Evolutionary conservation across 2,113 vertebrate genomes (phyloP).

Genomic region (Stictonetta naevosa): DNA sequence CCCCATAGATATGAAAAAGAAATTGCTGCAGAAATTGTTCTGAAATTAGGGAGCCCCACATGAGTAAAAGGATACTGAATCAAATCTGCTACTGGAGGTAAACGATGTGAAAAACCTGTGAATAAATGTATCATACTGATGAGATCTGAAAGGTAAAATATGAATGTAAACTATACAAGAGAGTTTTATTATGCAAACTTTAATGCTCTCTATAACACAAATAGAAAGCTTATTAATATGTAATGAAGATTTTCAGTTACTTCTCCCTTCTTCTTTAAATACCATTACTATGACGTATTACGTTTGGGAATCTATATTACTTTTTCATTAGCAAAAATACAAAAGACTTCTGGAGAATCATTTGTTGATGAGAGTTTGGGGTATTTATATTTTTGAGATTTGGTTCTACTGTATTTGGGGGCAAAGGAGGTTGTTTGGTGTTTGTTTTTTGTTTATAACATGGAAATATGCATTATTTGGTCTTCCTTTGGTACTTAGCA

Average conservation of each 20-base stretch:
- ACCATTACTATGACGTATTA: neutral
- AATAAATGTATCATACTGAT: neutral
- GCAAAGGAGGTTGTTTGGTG: neutral
- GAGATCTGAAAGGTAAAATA: neutral
- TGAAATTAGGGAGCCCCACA: neutral
- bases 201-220: neutral
- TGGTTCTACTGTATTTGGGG: neutral
- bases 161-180: neutral
- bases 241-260: neutral
- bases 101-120: neutral
- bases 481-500: neutral
- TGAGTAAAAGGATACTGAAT: neutral
- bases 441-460: neutral
- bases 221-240: neutral
- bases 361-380: neutral
- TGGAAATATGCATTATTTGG: neutral
- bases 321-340: neutral
- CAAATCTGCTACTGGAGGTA: neutral
- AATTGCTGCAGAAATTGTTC: neutral
- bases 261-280: neutral
- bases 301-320: neutral
- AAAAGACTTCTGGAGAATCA: neutral
- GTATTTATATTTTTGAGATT: neutral
- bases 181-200: neutral
- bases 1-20: neutral